Evolutionary conservation across 2,888 invertebrate genomes (phyloP), one percentile per base, ranked within the genome.

Genomic region (Romanomermis culicivorax): DNA sequence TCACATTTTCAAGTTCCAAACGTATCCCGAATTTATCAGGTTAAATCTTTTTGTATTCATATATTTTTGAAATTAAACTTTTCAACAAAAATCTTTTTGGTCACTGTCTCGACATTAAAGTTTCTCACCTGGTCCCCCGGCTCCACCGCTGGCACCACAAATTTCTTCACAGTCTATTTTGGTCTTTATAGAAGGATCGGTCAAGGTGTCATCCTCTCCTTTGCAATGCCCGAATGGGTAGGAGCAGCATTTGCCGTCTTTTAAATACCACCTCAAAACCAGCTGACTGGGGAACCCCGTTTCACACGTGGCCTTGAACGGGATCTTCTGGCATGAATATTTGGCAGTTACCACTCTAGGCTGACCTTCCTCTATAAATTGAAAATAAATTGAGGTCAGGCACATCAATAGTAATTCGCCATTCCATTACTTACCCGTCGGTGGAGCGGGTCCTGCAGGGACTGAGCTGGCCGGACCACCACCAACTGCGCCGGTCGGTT

Each of bases 151-250:
- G 11, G 45, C 45, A n/a, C 45, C 45, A 45, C 50, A 49, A 49
- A 49, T 29, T 7, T 25, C 4, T 49, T 49, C 50, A 20, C 50
- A 49, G 23, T 49, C 50, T 7, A 11, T 23, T 29, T 49, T 49
- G 50, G 50, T 49, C 23, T 23, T 49, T 7, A 49, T 25, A 3
- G 27, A 7, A 11, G 50, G 26, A 27, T 29, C 23, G 26, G 50
- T 27, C 27, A 27, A 14, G 3, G 26, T 25, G 27, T 49, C 50
- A 20, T 49, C 50, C 27, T 49, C 50, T 27, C 50, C 50, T 27
- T 49, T 49, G 20, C 50, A 49, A 27, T 49, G 50, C 4, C 50
- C 50, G 29, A 49, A 49, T 29, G 50, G 50, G 29, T 49, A 49
- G 11, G 50, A 49, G 20, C 50, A 49, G 29, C 50, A 49, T 23